Evolutionary conservation across 2,888 invertebrate genomes (phyloP), one percentile per base, ranked within the genome.

Genomic region (Cephus runcator): DNA sequence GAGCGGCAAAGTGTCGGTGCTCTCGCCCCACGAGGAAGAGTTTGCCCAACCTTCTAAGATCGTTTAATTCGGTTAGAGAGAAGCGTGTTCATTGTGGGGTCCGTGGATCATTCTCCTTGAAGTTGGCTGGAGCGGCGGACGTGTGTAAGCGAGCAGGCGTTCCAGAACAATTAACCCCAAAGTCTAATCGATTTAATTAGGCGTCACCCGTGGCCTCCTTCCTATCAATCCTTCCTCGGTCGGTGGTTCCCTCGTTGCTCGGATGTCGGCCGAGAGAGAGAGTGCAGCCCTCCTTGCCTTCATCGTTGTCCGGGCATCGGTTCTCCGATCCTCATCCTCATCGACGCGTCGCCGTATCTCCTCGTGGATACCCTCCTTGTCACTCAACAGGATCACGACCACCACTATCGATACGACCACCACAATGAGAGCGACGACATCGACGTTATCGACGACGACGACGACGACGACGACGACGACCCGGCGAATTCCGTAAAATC

Each of bases 81-180:
- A 69, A 71, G 35, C 75, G 75, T 74, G 76, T 78, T 80, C 77
- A 79, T 79, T 76, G 77, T 76, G 79, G 73, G 69, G 73, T 77
- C 77, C 79, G 77, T 78, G 78, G 79, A 79, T 84, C 79, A 79
- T 79, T 81, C 79, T 80, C 79, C 79, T 81, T 79, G 76, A 80
- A 81, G 79, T 76, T 69, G 69, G 73, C 34, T 75, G 31, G 69
- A 34, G 40, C 75, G 69, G 56, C 74, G 74, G 74, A 74, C 74
- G 74, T 36, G 74, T 56, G 69, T n/a, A 79, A 68, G 73, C 40
- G 76, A 78, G 78, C 80, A 86, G 85, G 80, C 86, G 84, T 90
- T 90, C 89, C 88, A 88, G 88, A 89, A 89, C 88, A 88, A 89
- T 90, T 88, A 90, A 88, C 87, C 85, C 88, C 85, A 90, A 89